Evolutionary conservation across 2,888 invertebrate genomes (phyloP).

Genomic region (Physocephala rufipes): DNA sequence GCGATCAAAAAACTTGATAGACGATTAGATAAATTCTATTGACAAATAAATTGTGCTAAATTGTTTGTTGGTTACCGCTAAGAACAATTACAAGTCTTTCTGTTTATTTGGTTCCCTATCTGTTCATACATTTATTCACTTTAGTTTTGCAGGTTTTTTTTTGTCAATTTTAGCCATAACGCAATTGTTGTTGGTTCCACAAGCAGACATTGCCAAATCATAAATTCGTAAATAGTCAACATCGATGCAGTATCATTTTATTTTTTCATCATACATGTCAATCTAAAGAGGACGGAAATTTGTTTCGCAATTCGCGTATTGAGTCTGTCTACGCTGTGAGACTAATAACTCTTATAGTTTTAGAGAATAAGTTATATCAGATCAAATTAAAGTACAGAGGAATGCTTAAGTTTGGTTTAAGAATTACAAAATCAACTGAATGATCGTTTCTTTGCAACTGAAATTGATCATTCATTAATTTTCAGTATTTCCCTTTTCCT

Average conservation of each 20-base stretch:
- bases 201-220: neutral
- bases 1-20: neutral
- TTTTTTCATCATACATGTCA: slow-evolving; percentile 8
- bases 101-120: too few species aligned
- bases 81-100: slow-evolving; percentile 38
- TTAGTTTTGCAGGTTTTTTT: slow-evolving; percentile 61
- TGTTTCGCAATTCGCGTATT: neutral
- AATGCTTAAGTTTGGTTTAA: too few species aligned
- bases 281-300: slow-evolving; percentile 14
- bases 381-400: too few species aligned
- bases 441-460: too few species aligned
- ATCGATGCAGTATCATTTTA: neutral
- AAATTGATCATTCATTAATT: too few species aligned
- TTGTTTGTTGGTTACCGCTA: slow-evolving; percentile 42
- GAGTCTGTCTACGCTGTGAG: neutral
- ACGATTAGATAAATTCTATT: slow-evolving; percentile 60
- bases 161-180: slow-evolving; percentile 46
- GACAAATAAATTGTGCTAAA: slow-evolving; percentile 61
- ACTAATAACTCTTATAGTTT: too few species aligned
- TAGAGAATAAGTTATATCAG: too few species aligned
- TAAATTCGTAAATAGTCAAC: neutral
- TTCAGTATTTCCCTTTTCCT: too few species aligned
- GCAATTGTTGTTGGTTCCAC: slow-evolving; percentile 17
- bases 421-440: too few species aligned
- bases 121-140: slow-evolving; percentile 54